Percentiles rank a stretch among this genome's conserved stretches.
Evolutionary conservation across 2,888 invertebrate genomes (phyloP).

Genomic region (Podabrus alpinus): DNA sequence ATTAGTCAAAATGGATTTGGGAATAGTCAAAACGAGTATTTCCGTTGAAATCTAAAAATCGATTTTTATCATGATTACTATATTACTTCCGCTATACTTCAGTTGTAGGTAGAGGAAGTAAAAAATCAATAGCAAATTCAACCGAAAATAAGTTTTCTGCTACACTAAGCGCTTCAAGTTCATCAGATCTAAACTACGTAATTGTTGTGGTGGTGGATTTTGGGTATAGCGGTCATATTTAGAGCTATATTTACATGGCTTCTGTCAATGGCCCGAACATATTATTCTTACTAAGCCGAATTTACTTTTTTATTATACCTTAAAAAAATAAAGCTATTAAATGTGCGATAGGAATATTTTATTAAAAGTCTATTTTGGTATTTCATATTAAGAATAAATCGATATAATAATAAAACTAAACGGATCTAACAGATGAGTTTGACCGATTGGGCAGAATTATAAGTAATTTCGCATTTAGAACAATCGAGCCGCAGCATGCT

Average conservation of each 20-base stretch:
- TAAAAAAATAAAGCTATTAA: not conserved
- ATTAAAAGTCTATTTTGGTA: not conserved
- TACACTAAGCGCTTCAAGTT: not conserved
- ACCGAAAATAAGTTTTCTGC: not conserved
- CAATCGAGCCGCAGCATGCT: too few species aligned
- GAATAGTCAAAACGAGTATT: not conserved
- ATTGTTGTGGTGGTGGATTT: not conserved
- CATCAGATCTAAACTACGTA: not conserved
- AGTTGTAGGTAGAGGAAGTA: not conserved
- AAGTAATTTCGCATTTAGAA: not conserved
- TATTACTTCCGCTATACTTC: not conserved
- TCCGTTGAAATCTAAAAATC: not conserved
- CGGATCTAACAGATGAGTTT: not conserved
- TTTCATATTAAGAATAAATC: not conserved
- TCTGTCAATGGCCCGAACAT: too few species aligned
- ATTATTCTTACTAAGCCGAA: too few species aligned
- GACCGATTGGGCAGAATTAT: not conserved
- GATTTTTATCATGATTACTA: not conserved
- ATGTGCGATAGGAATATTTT: not conserved
- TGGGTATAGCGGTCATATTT: not conserved
- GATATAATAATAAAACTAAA: too few species aligned
- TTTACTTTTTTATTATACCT: too few species aligned
- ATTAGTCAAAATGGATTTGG: not conserved
- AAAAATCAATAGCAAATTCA: not conserved
- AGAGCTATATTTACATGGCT: too few species aligned